Evolutionary conservation across 2,888 invertebrate genomes (phyloP), one percentile per base, ranked within the genome.

Genomic region (Danaus chrysippus): DNA sequence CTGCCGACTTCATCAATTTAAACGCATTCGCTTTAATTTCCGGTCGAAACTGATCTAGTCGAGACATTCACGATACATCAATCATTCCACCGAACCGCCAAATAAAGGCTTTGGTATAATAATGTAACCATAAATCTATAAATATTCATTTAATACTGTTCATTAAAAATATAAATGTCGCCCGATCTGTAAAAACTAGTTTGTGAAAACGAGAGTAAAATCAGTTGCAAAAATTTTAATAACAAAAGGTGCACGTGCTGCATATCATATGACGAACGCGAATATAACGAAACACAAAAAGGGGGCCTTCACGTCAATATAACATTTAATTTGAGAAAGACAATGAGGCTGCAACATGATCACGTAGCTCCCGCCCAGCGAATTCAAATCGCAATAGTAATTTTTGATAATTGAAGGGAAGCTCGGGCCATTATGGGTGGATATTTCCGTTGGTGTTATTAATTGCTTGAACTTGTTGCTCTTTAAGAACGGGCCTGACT

Each of bases 261-360:
- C 70, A 71, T 71, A 81, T 90, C 89, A 73, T 68, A 77, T 89
- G 87, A 79, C 88, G 74, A 80, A 81, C 69, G 82, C 82, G 75
- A 83, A 83, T 76, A 75, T 76, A 76, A 78, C 74, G 74, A 79
- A 80, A 78, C 71, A 71, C 67, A 70, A 73, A 72, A 84, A 81
- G 78, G 79, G 79, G 73, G 71, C 77, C 78, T 72, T 82, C 81
- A 77, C 76, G 79, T 72, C 70, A 70, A 68, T 71, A 74, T 69
- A 74, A 76, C 82, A 80, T 84, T 90, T 87, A 86, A 87, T 89
- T 87, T 83, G 71, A 76, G 82, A 81, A 87, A 89, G 87, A 90
- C 89, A 88, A 88, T 83, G 71, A 70, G 68, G 65, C 64, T 77
- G 77, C 76, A 82, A 83, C 75, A 72, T 76, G 81, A 85, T 84